phyloP scores from a whole-genome alignment of 2,797 vertebrate genomes.

The Gadopsis bispinosus region DNA sequence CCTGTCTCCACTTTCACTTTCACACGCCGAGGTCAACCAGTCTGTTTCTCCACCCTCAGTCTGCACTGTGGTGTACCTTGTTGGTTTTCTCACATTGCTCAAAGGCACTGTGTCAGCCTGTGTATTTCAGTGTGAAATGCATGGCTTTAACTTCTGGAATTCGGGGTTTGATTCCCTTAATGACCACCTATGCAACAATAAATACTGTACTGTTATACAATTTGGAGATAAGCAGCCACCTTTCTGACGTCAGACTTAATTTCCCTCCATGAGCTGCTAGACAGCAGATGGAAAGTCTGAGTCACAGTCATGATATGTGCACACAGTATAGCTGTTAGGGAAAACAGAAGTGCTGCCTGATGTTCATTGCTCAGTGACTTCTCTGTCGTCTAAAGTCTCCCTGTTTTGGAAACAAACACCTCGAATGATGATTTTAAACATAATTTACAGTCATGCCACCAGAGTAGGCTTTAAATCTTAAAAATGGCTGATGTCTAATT shows the following conservation, averaged over 20 bases:
- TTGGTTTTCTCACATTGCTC: conserved; percentile 40
- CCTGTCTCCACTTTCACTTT: conserved; percentile 47
- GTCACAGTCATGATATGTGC: neutral
- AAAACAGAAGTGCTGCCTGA: neutral
- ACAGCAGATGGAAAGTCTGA: neutral
- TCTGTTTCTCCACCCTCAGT: conserved; percentile 38
- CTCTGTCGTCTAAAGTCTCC: neutral
- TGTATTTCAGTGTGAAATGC: neutral
- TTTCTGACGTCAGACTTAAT: neutral
- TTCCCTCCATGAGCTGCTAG: neutral
- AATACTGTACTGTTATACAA: neutral
- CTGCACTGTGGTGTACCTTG: conserved; percentile 19
- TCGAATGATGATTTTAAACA: neutral
- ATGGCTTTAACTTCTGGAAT: neutral
- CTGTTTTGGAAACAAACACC: neutral
- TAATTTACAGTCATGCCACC: conserved; percentile 3
- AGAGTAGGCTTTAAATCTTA: neutral
- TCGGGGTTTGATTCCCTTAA: neutral
- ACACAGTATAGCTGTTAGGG: neutral
- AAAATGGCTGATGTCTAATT: neutral
- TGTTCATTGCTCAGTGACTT: neutral
- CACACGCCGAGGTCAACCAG: conserved; percentile 38
- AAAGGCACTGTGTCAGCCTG: conserved; percentile 16
- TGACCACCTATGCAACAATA: accelerated
- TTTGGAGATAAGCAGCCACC: neutral